Evolutionary conservation across 2,113 vertebrate species (phyloP), one percentile per base, ranked within the genome.

Genomic region (Bufo bufo): DNA sequence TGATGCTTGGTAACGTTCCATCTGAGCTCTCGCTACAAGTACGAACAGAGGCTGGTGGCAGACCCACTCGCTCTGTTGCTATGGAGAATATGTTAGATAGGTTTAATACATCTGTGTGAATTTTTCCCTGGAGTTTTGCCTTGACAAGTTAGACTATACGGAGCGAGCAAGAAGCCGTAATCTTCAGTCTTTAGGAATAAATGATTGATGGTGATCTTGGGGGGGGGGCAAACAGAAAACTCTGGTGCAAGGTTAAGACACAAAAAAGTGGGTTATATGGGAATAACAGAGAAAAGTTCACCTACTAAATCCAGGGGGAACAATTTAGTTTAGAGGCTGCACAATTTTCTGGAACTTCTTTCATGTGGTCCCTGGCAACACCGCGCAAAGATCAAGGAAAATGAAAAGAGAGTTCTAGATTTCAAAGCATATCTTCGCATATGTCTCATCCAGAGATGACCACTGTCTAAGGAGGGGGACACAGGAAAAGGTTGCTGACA

Each of bases 21-120:
- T 84, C 80, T 82, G 63, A 86, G 89, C 77, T 90, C 33, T 69
- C 89, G 9, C 88, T 89, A 85, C 9, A 80, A 90, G 71, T 66
- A 33, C 63, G 88, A 90, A 90, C 84, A 0, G 63, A 13, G 43
- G 84, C 91, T 82, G 78, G 90, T 77, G 89, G 94, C 91, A 90
- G 91, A 54, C 90, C 91, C 45, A 63, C 81, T 45, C 79, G 82
- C 89, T 92, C 91, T 72, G 90, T 95, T 95, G 94, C 94, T 93
- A 95, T 94, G 94, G 95, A 94, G 94, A 95, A 92, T 90, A 89
- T 90, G 91, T 58, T 75, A 72, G 92, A 92, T 90, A 90, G 82
- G 87, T 92, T 91, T 90, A 89, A 89, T 90, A 89, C 92, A 94
- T 93, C 93, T 92, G 90, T 4, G 85, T 6, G 7, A 87, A 91